Percentiles rank a stretch among this genome's conserved stretches.
phyloP scores from a whole-genome alignment of 1,140 invertebrate species.

The Neodiprion pinetum region DNA sequence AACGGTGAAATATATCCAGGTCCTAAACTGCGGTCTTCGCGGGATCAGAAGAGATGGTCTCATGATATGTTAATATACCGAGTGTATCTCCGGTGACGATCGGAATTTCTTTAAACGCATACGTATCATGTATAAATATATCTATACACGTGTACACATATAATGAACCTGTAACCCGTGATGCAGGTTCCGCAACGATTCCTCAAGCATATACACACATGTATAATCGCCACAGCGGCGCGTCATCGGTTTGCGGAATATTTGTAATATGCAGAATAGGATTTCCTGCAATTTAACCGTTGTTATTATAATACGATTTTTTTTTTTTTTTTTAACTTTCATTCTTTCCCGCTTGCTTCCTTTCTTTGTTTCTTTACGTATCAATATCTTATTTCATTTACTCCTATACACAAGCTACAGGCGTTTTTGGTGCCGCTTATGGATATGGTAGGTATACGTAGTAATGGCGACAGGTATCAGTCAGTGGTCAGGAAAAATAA shows the following conservation, averaged over 20 bases:
- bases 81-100: neutral
- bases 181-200: neutral
- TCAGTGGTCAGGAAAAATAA: too few relatives aligned
- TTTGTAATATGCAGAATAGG: neutral
- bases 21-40: neutral
- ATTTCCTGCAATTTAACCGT: neutral
- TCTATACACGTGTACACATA: too few relatives aligned
- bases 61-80: neutral
- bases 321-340: neutral
- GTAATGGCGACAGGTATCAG: too few relatives aligned
- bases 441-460: too few relatives aligned
- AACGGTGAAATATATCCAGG: neutral
- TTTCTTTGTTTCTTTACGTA: too few relatives aligned
- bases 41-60: neutral
- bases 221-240: neutral
- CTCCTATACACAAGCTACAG: too few relatives aligned
- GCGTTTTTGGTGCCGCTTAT: too few relatives aligned
- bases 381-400: too few relatives aligned
- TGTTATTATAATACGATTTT: neutral
- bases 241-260: too few relatives aligned
- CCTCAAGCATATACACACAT: neutral
- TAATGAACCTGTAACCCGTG: too few relatives aligned
- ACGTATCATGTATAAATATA: too few relatives aligned
- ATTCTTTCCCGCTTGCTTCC: neutral
- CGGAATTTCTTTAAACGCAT: neutral